Evolutionary conservation across 2,113 vertebrate species (phyloP).

Genomic region (Ia io): DNA sequence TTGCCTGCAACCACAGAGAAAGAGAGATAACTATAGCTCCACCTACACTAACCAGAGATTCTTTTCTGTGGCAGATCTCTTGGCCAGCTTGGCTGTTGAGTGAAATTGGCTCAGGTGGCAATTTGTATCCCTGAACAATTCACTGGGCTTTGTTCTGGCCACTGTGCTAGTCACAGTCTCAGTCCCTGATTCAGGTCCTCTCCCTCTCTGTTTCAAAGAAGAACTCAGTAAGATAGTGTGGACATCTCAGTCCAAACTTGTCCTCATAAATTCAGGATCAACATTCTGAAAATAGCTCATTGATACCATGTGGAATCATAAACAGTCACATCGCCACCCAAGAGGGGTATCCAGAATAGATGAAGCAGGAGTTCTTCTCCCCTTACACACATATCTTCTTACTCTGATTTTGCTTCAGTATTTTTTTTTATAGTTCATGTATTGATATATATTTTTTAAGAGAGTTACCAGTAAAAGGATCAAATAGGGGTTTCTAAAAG

Average conservation of each 20-base stretch:
- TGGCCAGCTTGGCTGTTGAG: not conserved
- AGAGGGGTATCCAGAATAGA: not conserved
- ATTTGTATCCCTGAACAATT: not conserved
- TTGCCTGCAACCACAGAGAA: not conserved
- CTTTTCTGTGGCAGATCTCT: not conserved
- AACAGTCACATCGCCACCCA: not conserved
- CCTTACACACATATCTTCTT: not conserved
- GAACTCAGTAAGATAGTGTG: not conserved
- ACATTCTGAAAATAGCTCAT: not conserved
- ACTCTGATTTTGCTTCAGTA: not conserved
- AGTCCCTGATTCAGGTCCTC: not conserved
- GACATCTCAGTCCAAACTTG: not conserved
- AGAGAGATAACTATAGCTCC: not conserved
- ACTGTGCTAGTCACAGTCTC: not conserved
- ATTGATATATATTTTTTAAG: not conserved
- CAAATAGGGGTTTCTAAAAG: not conserved
- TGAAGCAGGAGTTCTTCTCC: not conserved
- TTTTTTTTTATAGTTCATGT: not conserved
- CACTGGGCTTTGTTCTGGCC: not conserved
- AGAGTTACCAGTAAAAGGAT: not conserved
- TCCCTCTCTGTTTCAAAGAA: not conserved
- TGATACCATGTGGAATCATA: not conserved
- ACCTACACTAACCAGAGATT: not conserved
- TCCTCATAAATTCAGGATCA: not conserved
- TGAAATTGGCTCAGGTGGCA: not conserved